Evolutionary conservation across 1,140 invertebrate species (phyloP).

Genomic region (Vanessa tameamea): DNA sequence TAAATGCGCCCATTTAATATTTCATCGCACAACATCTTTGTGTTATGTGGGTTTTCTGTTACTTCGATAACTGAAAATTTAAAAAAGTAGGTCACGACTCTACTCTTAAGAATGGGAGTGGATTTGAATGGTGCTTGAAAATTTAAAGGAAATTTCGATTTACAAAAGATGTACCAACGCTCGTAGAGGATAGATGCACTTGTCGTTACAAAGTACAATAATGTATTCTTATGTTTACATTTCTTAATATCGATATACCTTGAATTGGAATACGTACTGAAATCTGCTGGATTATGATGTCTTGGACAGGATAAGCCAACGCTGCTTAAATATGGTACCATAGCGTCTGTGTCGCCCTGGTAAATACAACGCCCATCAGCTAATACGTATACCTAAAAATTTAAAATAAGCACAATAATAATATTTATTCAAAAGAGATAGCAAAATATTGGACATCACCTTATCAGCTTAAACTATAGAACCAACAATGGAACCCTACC

Average conservation of each 20-base stretch:
- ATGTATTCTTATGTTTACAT: not conserved
- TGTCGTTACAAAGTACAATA: too few relatives aligned
- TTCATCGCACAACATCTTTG: slow-evolving; percentile 60
- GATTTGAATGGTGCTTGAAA: too few relatives aligned
- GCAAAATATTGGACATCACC: too few relatives aligned
- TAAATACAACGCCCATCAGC: slow-evolving; percentile 87
- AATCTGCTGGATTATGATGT: slow-evolving; percentile 93
- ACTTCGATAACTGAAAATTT: slow-evolving; percentile 77
- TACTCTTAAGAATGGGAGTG: too few relatives aligned
- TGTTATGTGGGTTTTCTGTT: slow-evolving; percentile 74
- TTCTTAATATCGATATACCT: not conserved
- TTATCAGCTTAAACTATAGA: too few relatives aligned
- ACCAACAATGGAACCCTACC: too few relatives aligned
- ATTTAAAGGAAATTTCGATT: too few relatives aligned
- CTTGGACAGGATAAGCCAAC: slow-evolving; percentile 87
- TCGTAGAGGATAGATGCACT: too few relatives aligned
- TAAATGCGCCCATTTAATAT: slow-evolving; percentile 72
- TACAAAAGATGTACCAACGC: too few relatives aligned
- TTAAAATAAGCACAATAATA: not conserved
- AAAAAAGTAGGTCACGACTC: not conserved
- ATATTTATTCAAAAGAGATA: not conserved
- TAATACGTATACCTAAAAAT: slow-evolving; percentile 83
- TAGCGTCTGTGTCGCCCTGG: slow-evolving; percentile 85
- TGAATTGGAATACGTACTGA: slow-evolving; percentile 77
- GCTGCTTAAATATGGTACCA: slow-evolving; percentile 86